Evolutionary conservation across 2,113 vertebrate genomes (phyloP), one percentile per base, ranked within the genome.

Genomic region (Alligator mississippiensis): DNA sequence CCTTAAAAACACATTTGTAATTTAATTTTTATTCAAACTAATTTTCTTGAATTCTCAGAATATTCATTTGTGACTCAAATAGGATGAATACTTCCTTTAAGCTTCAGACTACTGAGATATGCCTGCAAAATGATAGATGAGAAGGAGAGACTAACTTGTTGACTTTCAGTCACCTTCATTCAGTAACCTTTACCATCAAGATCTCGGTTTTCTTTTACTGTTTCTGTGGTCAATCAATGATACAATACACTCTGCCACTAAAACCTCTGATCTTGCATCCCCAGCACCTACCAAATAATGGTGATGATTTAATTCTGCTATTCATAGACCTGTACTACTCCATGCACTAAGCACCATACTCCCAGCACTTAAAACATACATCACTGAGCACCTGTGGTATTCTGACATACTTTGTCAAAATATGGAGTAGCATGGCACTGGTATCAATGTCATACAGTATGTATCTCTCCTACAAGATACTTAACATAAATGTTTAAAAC

Each of bases 291-390:
- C 4, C 13, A 85, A 81, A 79, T 10, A 9, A 62, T 6, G 2
- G 68, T 6, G 63, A 19, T 16, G 54, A 93, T 57, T n/a, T 64
- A 1, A 91, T n/a, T n/a, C 5, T 18, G 66, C 57, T 83, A 85
- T 47, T 28, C 77, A 74, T n/a, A 55, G 2, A 60, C 80, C 13
- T 76, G 25, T 21, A 34, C 25, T 76, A 77, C 80, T 90, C 54
- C 13, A 82, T n/a, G 3, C 13, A 74, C 87, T 8, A 4, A n/a
- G 77, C 22, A 30, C 64, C 0, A 0, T n/a, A 47, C 47, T 47
- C 47, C 47, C 47, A 47, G 47, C 47, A 55, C 4, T 87, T 89
- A 64, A 80, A 77, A n/a, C 25, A 55, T 2, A 3, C 12, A 77
- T 2, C 47, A 47, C 47, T 47, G 47, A 9, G 47, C 47, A 47